A percentile compares a stretch with the other conserved stretches of the same genome.
Evolutionary conservation across 2,888 invertebrate species (phyloP).

Genomic region (Leucophora obtusa): DNA sequence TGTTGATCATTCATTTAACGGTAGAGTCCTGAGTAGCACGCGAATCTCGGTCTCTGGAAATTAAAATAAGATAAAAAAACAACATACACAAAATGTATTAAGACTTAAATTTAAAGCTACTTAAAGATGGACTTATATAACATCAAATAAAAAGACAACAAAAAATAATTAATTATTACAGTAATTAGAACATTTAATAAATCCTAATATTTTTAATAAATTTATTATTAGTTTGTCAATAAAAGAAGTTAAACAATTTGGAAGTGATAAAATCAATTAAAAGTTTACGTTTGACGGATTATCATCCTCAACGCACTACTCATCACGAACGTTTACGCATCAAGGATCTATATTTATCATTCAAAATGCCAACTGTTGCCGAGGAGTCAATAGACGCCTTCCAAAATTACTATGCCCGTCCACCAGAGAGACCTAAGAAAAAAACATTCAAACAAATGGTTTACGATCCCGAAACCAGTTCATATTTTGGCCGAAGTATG

Average conservation of each 20-base stretch:
- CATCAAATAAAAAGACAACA: not conserved
- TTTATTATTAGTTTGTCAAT: not conserved
- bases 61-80: slow-evolving; percentile 6
- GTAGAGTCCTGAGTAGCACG: slow-evolving; percentile 68
- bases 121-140: slow-evolving; percentile 38
- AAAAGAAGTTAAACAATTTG: slow-evolving; percentile 9
- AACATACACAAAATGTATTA: not conserved
- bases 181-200: not conserved
- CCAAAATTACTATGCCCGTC: slow-evolving; percentile 83
- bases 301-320: slow-evolving; percentile 56
- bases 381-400: slow-evolving; percentile 81
- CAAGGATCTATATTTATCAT: slow-evolving; percentile 51
- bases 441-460: slow-evolving; percentile 84
- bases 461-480: slow-evolving; percentile 86
- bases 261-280: slow-evolving; percentile 48
- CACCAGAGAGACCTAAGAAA: slow-evolving; percentile 81
- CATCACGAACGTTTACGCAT: slow-evolving; percentile 55
- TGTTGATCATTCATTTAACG: slow-evolving; percentile 67
- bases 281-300: slow-evolving; percentile 61
- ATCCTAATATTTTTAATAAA: not conserved
- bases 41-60: slow-evolving; percentile 57
- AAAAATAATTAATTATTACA: not conserved
- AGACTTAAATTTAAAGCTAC: slow-evolving; percentile 47
- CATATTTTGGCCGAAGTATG: slow-evolving; percentile 87
- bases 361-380: slow-evolving; percentile 77